Base-by-base conservation (phyloP, 2,113 vertebrate genomes). In the Lucifuga dentata region DNA sequence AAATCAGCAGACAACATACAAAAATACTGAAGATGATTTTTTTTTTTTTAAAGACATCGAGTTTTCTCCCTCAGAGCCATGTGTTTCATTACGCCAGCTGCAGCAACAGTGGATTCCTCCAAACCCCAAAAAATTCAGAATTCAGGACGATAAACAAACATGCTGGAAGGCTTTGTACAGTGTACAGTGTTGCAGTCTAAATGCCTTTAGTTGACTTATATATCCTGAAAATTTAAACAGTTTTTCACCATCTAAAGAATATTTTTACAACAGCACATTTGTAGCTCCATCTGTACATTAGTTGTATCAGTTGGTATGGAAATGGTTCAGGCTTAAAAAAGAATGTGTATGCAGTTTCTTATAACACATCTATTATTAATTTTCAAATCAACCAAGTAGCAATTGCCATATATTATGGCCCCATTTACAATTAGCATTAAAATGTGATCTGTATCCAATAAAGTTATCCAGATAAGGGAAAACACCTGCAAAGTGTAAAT, bases 11-110 rank as follows among this genome's bases (percentile, higher is more conserved):
- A 71, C 51, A 73, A 82, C 23, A 4, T 80, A 80, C 55, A 82
- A 78, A 86, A 85, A 87, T 78, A 85, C 43, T 43, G 19, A 51
- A 32, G 33, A 65, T 20, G 19, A 53, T 65, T 69, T 78, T 72
- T 68, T 29, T 29, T n/a, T n/a, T n/a, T n/a, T n/a, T n/a, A n/a
- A 78, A 65, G 61, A 81, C 24, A 24, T 66, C 23, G 41, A 52
- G 5, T 29, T 1, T 19, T 53, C 45, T 20, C 17, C 21, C 19
- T 29, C 35, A 8, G 8, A 9, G 11, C 58, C 19, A n/a, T 3
- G 10, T 17, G 57, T 51, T 55, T 50, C 36, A 62, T 38, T 43
- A 44, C 45, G 44, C 19, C 8, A 4, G 13, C 19, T 52, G 59
- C 45, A 23, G 61, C 26, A 20, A 40, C 55, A 32, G 32, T 41